Evolutionary conservation across 2,888 invertebrate genomes (phyloP).

Genomic region (Apantesis nais): DNA sequence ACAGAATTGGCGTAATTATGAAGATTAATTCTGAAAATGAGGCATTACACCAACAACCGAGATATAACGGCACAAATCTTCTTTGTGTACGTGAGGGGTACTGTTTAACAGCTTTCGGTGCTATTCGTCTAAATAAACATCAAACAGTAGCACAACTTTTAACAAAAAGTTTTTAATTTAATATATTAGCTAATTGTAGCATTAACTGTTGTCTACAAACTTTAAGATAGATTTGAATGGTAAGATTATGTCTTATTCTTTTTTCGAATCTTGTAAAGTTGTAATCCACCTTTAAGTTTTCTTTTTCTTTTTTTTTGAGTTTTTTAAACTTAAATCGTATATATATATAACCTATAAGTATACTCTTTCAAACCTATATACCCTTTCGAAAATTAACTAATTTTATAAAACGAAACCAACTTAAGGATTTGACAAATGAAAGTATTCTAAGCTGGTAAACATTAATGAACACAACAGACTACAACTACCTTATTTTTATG

Average conservation of each 20-base stretch:
- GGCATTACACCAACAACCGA: slow-evolving; percentile 50
- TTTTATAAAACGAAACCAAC: too few species aligned
- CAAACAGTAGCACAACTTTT: slow-evolving; percentile 42
- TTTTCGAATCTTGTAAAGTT: too few species aligned
- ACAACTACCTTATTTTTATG: too few species aligned
- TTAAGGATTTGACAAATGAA: neutral
- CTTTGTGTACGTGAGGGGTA: slow-evolving; percentile 51
- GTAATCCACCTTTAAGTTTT: too few species aligned
- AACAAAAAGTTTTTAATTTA: neutral
- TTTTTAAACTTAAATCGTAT: too few species aligned
- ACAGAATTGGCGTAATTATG: slow-evolving; percentile 61
- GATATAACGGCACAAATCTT: slow-evolving; percentile 48
- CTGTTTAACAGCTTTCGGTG: slow-evolving; percentile 39
- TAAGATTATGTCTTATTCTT: too few species aligned
- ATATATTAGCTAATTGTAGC: neutral
- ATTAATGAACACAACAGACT: neutral
- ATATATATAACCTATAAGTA: too few species aligned
- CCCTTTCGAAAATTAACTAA: too few species aligned
- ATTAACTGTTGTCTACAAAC: too few species aligned
- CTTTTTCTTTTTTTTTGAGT: too few species aligned
- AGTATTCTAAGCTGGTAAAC: neutral
- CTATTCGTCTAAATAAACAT: slow-evolving; percentile 31
- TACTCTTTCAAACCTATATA: too few species aligned
- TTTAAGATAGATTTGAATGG: too few species aligned
- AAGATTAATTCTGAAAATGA: slow-evolving; percentile 59